These are phyloP conservation scores for Euglossa dilemma DNA, from an alignment of 1,140 invertebrate genomes.

Conservation along the genomic window DNA sequence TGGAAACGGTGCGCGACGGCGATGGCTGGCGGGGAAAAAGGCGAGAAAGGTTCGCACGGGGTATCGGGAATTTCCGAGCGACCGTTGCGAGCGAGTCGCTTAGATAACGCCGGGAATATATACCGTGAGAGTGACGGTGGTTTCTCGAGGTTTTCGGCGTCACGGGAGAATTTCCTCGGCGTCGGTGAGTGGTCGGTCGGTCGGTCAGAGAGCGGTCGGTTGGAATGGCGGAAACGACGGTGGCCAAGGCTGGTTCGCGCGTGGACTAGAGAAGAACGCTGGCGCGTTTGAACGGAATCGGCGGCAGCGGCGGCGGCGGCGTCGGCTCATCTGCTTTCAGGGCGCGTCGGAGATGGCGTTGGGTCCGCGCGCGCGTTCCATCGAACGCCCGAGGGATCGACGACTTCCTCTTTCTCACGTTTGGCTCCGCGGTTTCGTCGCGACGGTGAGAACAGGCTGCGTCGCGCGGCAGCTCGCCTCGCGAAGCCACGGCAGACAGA, in stretches of 20 bases:
- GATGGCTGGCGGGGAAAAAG: background rate
- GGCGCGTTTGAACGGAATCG: background rate
- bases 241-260: background rate
- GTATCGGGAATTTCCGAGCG: constrained; percentile 14
- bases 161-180: background rate
- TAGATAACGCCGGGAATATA: constrained; percentile 11
- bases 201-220: background rate
- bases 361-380: constrained; percentile 11
- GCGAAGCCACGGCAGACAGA: background rate
- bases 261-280: background rate
- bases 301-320: too few relatives aligned
- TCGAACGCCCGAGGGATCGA: constrained; percentile 16
- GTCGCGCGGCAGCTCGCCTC: constrained; percentile 3
- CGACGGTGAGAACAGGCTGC: constrained; percentile 11
- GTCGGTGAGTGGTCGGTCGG: too few relatives aligned
- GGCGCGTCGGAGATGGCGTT: constrained; percentile 8
- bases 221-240: too few relatives aligned
- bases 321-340: constrained; percentile 8
- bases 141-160: too few relatives aligned
- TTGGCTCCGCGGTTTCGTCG: constrained; percentile 32
- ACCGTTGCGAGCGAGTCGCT: constrained; percentile 21
- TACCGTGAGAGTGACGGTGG: constrained; percentile 41
- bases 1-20: too few relatives aligned
- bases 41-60: constrained; percentile 9
- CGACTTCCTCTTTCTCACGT: constrained; percentile 61